Evolutionary conservation across 1,140 invertebrate genomes (phyloP).

Genomic region (Rhizoglyphus robini): DNA sequence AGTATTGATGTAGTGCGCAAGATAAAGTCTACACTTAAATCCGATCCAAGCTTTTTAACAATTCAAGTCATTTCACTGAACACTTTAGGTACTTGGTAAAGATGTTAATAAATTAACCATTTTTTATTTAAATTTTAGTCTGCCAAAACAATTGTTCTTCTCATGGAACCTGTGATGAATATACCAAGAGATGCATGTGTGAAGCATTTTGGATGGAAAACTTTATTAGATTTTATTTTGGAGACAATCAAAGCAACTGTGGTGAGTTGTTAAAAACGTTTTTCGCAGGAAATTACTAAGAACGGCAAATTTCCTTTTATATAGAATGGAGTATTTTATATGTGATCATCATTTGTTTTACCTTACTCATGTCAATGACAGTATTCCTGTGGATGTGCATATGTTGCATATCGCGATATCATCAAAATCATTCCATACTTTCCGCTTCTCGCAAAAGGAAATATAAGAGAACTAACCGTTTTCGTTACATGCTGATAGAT

Average conservation of each 20-base stretch:
- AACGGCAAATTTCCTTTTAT: conserved; percentile 5
- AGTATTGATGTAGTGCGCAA: background rate
- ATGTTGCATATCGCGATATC: background rate
- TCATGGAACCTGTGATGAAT: conserved; percentile 73
- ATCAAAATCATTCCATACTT: background rate
- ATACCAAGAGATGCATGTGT: conserved; percentile 67
- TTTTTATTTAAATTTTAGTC: conserved; percentile 33
- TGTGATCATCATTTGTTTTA: conserved; percentile 57
- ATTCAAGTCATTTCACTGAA: conserved; percentile 57
- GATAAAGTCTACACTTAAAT: conserved; percentile 44
- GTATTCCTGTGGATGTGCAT: conserved; percentile 4
- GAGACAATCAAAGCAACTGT: conserved; percentile 55
- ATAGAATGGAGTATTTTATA: conserved; percentile 76
- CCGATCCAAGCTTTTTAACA: conserved; percentile 55
- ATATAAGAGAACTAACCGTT: background rate
- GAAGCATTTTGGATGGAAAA: conserved; percentile 92
- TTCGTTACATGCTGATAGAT: conserved; percentile 3
- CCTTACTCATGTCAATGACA: conserved; percentile 44
- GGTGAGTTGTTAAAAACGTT: conserved; percentile 42
- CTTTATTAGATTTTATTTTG: conserved; percentile 45
- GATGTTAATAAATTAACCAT: conserved; percentile 19
- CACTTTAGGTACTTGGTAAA: conserved; percentile 39
- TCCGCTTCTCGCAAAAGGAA: background rate
- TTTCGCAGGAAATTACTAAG: conserved; percentile 18
- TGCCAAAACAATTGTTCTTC: conserved; percentile 87